These are phyloP conservation scores for Elysia crispata DNA, from an alignment of 2,888 invertebrate species.

Conservation along the genomic window DNA sequence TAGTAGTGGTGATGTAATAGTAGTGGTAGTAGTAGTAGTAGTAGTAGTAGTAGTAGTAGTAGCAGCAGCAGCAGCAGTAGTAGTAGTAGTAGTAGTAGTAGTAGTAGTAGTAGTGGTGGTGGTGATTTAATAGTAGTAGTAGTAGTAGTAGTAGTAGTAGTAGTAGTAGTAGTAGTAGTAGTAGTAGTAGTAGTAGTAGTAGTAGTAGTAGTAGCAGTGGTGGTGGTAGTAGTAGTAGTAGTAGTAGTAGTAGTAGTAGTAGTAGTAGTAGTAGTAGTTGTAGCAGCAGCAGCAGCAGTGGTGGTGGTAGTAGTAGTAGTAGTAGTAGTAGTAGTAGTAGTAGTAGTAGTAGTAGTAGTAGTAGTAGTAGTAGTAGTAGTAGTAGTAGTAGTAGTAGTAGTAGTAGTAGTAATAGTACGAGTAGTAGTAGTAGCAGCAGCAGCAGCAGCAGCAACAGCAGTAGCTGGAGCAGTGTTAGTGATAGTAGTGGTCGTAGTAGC, in stretches of 20 bases:
- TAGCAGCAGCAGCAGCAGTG: too few relatives aligned
- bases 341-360: background rate
- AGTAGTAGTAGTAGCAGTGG: constrained; percentile 11
- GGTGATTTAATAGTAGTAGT: too few relatives aligned
- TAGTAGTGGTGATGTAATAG: too few relatives aligned
- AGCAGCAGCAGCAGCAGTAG: constrained; percentile 33
- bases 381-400: background rate
- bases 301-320: background rate
- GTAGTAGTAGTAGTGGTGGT: constrained; percentile 40
- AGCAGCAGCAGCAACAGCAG: background rate
- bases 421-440: background rate
- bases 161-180: constrained; percentile 43
- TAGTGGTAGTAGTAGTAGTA: constrained; percentile 42
- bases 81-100: constrained; percentile 23
- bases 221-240: constrained; percentile 11
- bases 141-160: constrained; percentile 37
- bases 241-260: constrained; percentile 23
- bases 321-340: constrained; percentile 27
- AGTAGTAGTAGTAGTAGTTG: background rate
- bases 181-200: constrained; percentile 44
- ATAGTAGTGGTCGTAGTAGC: too few relatives aligned
- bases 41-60: constrained; percentile 38
- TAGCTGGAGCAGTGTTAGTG: too few relatives aligned
- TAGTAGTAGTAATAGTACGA: background rate
- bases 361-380: background rate